phyloP scores from a whole-genome alignment of 2,888 invertebrate species.

The Rhingia campestris region DNA sequence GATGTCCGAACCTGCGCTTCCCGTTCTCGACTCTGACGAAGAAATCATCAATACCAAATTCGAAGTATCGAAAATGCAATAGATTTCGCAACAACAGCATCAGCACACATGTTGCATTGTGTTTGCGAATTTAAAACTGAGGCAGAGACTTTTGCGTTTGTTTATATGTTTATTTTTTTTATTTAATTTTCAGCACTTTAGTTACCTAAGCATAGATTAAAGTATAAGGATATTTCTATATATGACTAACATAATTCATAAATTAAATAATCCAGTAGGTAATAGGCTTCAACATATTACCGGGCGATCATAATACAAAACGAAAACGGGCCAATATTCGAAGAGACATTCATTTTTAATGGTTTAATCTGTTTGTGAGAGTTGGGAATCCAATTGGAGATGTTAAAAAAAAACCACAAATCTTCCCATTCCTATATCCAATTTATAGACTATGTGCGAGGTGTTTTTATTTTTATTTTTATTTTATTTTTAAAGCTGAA shows the following conservation, averaged over 20 bases:
- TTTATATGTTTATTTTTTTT: constrained; percentile 45
- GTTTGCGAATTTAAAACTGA: constrained; percentile 38
- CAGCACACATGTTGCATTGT: background rate
- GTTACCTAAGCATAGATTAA: constrained; percentile 56
- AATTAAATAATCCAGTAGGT: constrained; percentile 45
- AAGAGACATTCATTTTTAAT: background rate
- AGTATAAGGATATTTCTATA: constrained; percentile 46
- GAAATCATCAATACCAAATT: constrained; percentile 93
- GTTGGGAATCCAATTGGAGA: background rate
- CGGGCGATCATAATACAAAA: constrained; percentile 8
- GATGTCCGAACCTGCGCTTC: constrained; percentile 87
- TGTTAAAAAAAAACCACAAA: background rate
- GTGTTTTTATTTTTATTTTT: constrained; percentile 32
- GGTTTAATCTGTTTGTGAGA: background rate
- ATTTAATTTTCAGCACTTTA: constrained; percentile 61
- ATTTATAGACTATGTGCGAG: constrained; percentile 47
- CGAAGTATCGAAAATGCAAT: constrained; percentile 95
- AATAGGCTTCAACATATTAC: constrained; percentile 24
- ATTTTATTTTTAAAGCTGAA: background rate
- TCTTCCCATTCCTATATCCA: constrained; percentile 41
- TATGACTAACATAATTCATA: constrained; percentile 51
- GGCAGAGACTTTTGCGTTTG: constrained; percentile 48
- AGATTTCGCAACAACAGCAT: constrained; percentile 66
- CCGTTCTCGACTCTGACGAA: constrained; percentile 90
- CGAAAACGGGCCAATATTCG: constrained; percentile 19